Conservation (phyloP, 2,888 invertebrate genomes). For the Philaethria dido region DNA sequence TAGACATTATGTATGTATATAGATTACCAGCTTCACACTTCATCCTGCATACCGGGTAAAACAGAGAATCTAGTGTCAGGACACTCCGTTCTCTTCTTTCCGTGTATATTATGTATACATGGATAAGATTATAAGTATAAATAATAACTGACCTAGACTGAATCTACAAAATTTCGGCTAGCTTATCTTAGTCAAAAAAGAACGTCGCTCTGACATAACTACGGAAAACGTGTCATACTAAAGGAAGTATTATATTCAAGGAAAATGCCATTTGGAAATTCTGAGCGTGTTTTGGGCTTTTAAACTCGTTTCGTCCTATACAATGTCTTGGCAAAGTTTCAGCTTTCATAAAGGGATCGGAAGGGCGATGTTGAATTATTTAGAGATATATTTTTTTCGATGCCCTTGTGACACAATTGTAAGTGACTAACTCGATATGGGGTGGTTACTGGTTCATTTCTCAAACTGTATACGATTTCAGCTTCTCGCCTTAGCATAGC, state of each 20-base stretch:
- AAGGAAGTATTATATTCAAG: conserved; percentile 47
- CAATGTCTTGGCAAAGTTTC: conserved; percentile 51
- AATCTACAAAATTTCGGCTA: conserved; percentile 11
- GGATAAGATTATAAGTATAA: too few relatives aligned
- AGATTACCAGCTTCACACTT: too few relatives aligned
- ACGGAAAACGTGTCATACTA: conserved; percentile 41
- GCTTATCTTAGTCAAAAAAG: conserved; percentile 20
- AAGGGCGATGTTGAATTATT: conserved; percentile 42
- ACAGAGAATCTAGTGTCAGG: too few relatives aligned
- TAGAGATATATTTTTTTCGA: conserved; percentile 38
- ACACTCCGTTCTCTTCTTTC: too few relatives aligned
- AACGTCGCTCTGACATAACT: conserved; percentile 33
- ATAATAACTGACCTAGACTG: conserved; percentile 14
- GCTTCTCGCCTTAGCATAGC: too few relatives aligned
- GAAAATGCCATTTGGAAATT: conserved; percentile 48
- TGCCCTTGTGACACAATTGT: not conserved
- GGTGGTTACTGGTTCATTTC: too few relatives aligned
- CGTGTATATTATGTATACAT: too few relatives aligned
- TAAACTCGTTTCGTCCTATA: conserved; percentile 48
- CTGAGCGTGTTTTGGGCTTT: conserved; percentile 51
- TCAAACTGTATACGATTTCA: too few relatives aligned
- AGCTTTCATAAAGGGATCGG: conserved; percentile 48
- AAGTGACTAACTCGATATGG: too few relatives aligned
- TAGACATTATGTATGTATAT: too few relatives aligned
- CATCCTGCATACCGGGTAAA: too few relatives aligned